A percentile compares a stretch with the other conserved stretches of the same genome.
These are phyloP conservation scores for Sarotherodon lohbergeri DNA, from an alignment of 2,113 vertebrate species.

Conservation along the genomic window DNA sequence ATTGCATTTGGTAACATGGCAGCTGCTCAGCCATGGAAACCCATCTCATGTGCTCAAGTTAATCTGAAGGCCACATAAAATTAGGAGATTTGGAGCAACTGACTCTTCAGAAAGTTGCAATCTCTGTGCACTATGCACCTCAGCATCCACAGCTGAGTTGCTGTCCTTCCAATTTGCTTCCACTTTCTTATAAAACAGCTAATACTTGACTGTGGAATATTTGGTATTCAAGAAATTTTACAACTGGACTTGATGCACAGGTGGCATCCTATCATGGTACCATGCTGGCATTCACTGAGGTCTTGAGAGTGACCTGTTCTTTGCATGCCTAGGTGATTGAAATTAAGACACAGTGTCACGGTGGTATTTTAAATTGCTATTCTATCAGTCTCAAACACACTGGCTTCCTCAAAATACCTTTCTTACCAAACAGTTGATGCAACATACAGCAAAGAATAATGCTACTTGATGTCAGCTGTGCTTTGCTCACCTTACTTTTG, in stretches of 20 bases:
- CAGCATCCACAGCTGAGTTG: background rate
- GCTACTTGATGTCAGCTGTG: background rate
- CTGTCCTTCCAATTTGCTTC: background rate
- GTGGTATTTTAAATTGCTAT: background rate
- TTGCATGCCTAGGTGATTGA: background rate
- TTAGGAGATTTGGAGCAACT: background rate
- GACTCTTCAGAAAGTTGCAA: background rate
- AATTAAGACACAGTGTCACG: background rate
- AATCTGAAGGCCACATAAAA: background rate
- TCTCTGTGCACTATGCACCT: background rate
- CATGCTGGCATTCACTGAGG: background rate
- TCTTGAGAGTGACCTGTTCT: background rate
- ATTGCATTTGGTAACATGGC: background rate
- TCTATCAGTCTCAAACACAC: background rate
- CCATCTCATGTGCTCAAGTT: background rate
- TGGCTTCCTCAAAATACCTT: background rate
- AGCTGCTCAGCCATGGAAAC: background rate
- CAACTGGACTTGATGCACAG: background rate
- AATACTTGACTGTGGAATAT: background rate
- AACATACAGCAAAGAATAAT: background rate
- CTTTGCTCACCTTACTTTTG: background rate
- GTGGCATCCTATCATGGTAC: background rate
- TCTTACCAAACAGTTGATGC: background rate
- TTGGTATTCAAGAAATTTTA: background rate
- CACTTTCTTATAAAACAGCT: background rate